Evolutionary conservation across 2,797 vertebrate genomes (phyloP).

Genomic region (Pithecia hirsuta): DNA sequence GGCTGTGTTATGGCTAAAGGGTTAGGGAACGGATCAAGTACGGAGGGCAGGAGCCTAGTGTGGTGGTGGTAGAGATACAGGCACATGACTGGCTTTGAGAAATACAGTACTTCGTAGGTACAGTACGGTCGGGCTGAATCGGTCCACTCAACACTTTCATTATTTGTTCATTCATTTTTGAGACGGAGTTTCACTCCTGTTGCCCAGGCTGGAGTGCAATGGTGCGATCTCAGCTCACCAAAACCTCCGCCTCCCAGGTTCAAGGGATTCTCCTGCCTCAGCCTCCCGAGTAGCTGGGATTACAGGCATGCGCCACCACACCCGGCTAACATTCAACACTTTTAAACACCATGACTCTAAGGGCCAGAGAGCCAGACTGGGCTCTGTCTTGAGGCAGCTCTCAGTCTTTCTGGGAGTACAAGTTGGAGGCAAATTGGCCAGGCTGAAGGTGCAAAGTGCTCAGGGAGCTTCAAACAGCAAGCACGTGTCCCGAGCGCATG

Average conservation of each 20-base stretch:
- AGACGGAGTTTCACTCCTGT: too few species aligned
- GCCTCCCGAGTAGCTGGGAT: too few species aligned
- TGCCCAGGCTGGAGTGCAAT: too few species aligned
- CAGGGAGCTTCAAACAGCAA: background rate
- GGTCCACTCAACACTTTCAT: background rate
- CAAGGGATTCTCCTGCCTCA: too few species aligned
- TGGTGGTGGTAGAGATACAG: background rate
- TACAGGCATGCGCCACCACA: too few species aligned
- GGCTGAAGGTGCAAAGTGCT: background rate
- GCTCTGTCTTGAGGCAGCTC: background rate
- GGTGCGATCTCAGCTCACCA: too few species aligned
- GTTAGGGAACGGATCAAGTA: too few species aligned
- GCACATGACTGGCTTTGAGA: background rate
- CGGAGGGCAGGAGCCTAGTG: background rate
- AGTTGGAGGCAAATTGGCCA: background rate
- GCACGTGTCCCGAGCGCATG: accelerated
- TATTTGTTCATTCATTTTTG: background rate
- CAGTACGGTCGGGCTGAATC: background rate
- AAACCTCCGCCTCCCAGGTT: too few species aligned
- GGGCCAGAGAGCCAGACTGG: background rate
- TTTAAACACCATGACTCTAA: background rate
- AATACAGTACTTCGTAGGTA: background rate
- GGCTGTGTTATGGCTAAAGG: background rate
- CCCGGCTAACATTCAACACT: background rate
- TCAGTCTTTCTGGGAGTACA: background rate